Evolutionary conservation across 2,888 invertebrate species (phyloP), one percentile per base, ranked within the genome.

Genomic region (Cephus pulcher): DNA sequence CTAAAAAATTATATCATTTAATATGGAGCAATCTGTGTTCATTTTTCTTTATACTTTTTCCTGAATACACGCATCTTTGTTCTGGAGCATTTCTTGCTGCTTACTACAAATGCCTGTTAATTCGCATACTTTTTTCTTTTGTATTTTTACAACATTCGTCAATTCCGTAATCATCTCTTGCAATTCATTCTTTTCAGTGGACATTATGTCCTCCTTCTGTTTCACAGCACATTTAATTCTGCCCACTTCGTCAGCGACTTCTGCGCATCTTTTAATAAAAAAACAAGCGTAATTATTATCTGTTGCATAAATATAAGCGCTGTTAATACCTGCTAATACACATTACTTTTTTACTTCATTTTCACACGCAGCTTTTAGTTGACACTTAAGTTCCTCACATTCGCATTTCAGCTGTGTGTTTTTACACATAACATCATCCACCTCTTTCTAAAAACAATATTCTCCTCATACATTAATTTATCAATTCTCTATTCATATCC

Each of bases 111-210:
- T 78, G 69, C 81, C 73, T 30, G 84, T 85, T 69, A 88, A 80
- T 75, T 88, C 86, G 40, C 77, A 79, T 81, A 88, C 84, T 56
- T 84, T 82, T 76, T 84, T 83, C 69, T 88, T 85, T 69, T 88
- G 86, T 56, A 83, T 77, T 76, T 85, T 85, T 32, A 84, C 80
- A 34, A 86, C 80, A 73, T 84, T 84, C 34, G 82, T 81, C 15
- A 88, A 84, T 75, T 87, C 86, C 34, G 76, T 56, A 9, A 87
- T 80, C 77, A 82, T 86, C 40, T 81, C 71, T 76, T 82, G 86
- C 34, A 86, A 80, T 75, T 87, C 85, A 3, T 73, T 56, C 78
- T 82, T 86, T 34, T 87, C 84, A 74, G 77, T 79, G 23, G 75
- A 78, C n/a, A 86, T 74, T 73, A 80, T 82, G n/a, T 83, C 76